Evolutionary conservation across 2,888 invertebrate species (phyloP).

Genomic region (Diarsia dahlii): DNA sequence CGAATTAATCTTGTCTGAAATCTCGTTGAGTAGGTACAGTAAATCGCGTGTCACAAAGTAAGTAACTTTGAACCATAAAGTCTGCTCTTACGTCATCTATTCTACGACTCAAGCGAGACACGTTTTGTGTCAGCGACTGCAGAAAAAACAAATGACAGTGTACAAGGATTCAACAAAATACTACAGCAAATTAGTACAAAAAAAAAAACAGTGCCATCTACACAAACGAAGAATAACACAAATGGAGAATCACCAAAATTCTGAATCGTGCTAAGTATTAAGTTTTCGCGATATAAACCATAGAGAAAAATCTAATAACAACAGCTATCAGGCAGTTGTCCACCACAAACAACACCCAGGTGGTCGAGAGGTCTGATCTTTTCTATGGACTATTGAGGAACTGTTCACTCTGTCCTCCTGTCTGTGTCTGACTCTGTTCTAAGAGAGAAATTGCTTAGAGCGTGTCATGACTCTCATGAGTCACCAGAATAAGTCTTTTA

Average conservation of each 20-base stretch:
- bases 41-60: background rate
- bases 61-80: background rate
- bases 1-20: conserved; percentile 31
- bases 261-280: background rate
- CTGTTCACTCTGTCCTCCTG: background rate
- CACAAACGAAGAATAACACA: background rate
- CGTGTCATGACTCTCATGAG: background rate
- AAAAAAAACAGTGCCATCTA: background rate
- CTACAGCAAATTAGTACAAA: background rate
- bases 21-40: background rate
- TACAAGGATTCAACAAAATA: background rate
- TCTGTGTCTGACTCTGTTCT: no score
- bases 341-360: background rate
- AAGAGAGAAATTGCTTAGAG: background rate
- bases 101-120: background rate
- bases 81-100: background rate
- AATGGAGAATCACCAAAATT: background rate
- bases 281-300: no score
- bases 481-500: background rate
- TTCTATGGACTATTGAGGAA: background rate
- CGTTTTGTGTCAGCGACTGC: background rate
- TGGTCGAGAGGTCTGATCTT: background rate
- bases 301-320: background rate
- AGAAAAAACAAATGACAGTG: background rate
- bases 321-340: background rate